phyloP scores from a whole-genome alignment of 2,113 vertebrate genomes.

The Myotis davidii region DNA sequence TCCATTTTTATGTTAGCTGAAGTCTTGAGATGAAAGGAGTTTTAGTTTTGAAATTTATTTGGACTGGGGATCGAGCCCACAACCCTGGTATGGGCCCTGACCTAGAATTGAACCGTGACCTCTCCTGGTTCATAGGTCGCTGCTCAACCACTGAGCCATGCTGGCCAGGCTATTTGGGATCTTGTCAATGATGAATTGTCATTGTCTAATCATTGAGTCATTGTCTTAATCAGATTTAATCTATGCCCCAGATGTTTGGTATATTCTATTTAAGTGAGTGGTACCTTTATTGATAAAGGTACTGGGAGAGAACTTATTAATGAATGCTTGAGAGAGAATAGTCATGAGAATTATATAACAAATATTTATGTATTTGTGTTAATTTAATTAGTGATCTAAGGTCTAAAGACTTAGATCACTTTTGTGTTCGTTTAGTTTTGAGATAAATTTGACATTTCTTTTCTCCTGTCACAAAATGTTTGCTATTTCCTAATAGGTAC shows the following conservation, averaged over 20 bases:
- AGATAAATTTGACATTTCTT: constrained; percentile 18
- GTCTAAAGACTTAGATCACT: constrained; percentile 22
- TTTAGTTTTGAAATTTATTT: constrained; percentile 34
- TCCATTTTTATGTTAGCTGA: constrained; percentile 18
- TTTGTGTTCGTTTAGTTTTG: constrained; percentile 49
- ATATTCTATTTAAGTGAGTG: background rate
- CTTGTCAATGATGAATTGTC: background rate
- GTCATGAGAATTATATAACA: background rate
- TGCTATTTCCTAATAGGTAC: background rate
- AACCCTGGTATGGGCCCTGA: no score
- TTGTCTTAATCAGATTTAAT: constrained; percentile 48
- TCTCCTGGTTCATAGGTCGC: no score
- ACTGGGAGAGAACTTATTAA: background rate
- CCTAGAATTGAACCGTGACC: no score
- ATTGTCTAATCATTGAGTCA: constrained; percentile 24
- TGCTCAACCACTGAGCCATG: no score
- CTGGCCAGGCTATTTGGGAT: background rate
- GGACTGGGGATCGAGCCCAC: no score
- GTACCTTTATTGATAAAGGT: constrained; percentile 14
- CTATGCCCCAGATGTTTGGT: background rate
- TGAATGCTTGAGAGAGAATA: background rate
- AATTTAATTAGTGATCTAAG: constrained; percentile 17
- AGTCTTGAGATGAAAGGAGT: constrained; percentile 23
- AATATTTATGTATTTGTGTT: background rate
- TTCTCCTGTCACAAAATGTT: background rate